Evolutionary conservation across 2,797 vertebrate species (phyloP), one percentile per base, ranked within the genome.

Genomic region (Octomys mimax): DNA sequence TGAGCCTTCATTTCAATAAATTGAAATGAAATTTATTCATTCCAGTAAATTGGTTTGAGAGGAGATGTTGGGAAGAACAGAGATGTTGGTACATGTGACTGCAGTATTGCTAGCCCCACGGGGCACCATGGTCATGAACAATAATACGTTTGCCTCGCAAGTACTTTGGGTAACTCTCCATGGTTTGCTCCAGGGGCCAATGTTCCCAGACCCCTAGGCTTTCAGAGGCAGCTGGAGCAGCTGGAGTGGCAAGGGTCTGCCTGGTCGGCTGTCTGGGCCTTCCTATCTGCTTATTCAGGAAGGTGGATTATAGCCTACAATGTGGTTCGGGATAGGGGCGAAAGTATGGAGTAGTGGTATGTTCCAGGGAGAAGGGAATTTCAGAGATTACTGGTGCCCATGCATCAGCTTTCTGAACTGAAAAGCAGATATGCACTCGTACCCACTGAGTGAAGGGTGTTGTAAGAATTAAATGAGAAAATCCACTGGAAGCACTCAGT

Each of bases 1-100:
- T 70, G 42, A 92, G 39, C 71, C 73, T 57, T 61, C 52, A 28
- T 89, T 81, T 77, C 88, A 73, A 82, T 85, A 95, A 95, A 64
- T 33, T 39, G 70, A 28, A 59, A 78, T 84, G 80, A 88, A 88
- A 68, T 75, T 81, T 82, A 93, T 82, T 93, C 85, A 93, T 93
- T 82, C 81, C 84, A 80, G 78, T 90, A 94, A 96, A 83, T 39
- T 66, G 62, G 16, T 68, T 89, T 73, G 70, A 24, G 26, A 57
- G 62, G 59, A 75, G 21, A 54, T n/a, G n/a, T 0, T 61, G 77
- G 81, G 87, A 90, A 78, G 39, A 80, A 33, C 33, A 31, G 52
- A 92, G 52, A 52, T 11, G 26, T 11, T 78, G 54, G 57, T 87
- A 79, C 59, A 42, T 59, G 52, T 54, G 83, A 22, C 52, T 36